These are phyloP conservation scores for Drosophila birchii DNA, from an alignment of 2,888 invertebrate genomes.

Conservation along the genomic window DNA sequence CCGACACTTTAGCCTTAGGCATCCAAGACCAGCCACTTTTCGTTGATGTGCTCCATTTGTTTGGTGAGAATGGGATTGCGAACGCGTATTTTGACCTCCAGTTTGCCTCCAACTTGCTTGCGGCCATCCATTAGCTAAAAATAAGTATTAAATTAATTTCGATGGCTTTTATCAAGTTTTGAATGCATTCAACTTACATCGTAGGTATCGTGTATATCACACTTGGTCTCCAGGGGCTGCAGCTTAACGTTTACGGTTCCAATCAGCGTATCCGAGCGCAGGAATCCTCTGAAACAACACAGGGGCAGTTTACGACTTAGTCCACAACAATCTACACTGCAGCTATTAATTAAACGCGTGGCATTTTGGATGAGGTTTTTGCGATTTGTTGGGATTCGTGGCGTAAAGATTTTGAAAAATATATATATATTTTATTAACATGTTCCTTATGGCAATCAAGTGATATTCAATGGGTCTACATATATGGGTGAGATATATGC, in stretches of 20 bases:
- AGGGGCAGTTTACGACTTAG: conserved; percentile 85
- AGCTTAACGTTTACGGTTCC: conserved; percentile 94
- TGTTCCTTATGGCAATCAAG: conserved; percentile 29
- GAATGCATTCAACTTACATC: conserved; percentile 89
- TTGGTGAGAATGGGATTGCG: conserved; percentile 95
- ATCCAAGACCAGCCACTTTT: conserved; percentile 96
- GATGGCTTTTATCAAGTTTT: neutral
- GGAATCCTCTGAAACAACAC: conserved; percentile 95
- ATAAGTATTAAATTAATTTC: neutral
- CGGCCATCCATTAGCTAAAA: conserved; percentile 94
- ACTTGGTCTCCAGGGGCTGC: conserved; percentile 94
- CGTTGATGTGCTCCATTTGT: conserved; percentile 94
- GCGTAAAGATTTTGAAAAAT: conserved; percentile 65
- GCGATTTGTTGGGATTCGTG: conserved; percentile 62
- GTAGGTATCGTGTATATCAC: conserved; percentile 95
- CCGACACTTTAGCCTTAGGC: conserved; percentile 60
- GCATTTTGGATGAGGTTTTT: conserved; percentile 38
- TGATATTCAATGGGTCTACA: conserved; percentile 31
- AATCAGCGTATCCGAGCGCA: conserved; percentile 93
- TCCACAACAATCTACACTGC: conserved; percentile 84
- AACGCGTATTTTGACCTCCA: conserved; percentile 94
- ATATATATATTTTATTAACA: conserved; percentile 54
- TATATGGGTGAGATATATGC: conserved; percentile 25
- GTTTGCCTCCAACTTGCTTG: conserved; percentile 93
- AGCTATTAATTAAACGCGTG: conserved; percentile 73